A percentile compares a stretch with the other conserved stretches of the same genome.
These are phyloP conservation scores for Pygoscelis antarcticus DNA, from an alignment of 2,113 vertebrate species.

Conservation along the genomic window DNA sequence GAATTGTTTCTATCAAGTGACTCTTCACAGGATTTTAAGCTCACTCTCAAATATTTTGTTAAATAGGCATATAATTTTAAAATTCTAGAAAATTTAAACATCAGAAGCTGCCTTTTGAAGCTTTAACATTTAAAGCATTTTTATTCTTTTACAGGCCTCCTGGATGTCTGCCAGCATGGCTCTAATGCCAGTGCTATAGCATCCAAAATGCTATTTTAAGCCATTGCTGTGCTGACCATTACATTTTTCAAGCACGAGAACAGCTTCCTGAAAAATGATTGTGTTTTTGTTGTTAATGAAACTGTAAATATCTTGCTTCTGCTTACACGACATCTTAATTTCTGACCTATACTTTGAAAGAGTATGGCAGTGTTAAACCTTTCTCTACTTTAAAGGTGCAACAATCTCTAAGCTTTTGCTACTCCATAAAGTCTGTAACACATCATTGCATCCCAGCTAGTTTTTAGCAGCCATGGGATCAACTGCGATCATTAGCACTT, in stretches of 20 bases:
- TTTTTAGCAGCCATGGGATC: background rate
- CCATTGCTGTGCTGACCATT: constrained; percentile 36
- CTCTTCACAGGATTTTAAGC: background rate
- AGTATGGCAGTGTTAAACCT: background rate
- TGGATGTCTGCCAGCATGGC: background rate
- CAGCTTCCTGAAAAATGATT: constrained; percentile 38
- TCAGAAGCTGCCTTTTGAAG: background rate
- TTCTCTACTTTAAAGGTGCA: background rate
- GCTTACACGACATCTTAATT: background rate
- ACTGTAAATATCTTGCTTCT: background rate
- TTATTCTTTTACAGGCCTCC: background rate
- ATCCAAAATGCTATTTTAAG: constrained; percentile 60
- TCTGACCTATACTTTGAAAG: background rate
- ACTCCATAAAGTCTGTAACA: background rate
- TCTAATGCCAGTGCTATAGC: constrained; percentile 7
- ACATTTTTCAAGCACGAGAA: constrained; percentile 51
- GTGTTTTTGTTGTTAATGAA: background rate
- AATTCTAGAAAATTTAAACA: background rate
- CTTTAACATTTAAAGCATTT: background rate
- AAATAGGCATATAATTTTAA: background rate
- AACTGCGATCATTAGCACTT: background rate
- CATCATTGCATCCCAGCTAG: background rate
- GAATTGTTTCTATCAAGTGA: background rate
- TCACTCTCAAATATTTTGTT: background rate
- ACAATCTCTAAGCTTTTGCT: background rate